Base-by-base conservation (phyloP, 2,888 invertebrate species). In the Amiota minor region DNA sequence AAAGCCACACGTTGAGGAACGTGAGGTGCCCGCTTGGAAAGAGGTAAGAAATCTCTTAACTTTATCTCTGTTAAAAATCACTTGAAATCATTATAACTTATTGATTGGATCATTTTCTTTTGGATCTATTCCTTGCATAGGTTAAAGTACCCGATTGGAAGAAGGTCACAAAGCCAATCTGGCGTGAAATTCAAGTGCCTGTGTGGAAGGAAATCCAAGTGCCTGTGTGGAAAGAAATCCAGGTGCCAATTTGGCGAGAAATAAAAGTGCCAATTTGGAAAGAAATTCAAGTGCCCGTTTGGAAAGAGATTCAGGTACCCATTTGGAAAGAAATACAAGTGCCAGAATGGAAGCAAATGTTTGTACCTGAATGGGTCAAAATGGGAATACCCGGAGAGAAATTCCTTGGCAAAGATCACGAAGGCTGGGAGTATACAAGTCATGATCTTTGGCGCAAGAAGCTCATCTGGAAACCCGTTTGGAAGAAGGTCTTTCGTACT, bases 391-490 rank as follows among this genome's bases (percentile, higher is more conserved):
- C 95, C 0, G 96, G 96, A 9, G 94, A 95, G 81, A 95, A 96
- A 87, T 94, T 92, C 84, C 91, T 95, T 75, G 96, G 96, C 23
- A 95, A 94, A 84, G 96, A 95, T 90, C 93, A 94, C 75, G 93
- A 95, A 72, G 96, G 95, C 12, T 95, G 94, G 93, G 94, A 96
- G 87, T 95, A 95, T 86, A 95, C 95, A 50, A 95, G 95, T 61
- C 96, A 96, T 85, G 96, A 95, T 88, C 90, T 96, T 47, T 95
- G 96, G 95, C 95, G 95, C 87, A 96, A 96, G 89, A 95, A 95
- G 87, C 90, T 96, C 14, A 75, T 89, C 82, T 93, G 93, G 93
- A 92, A 92, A 83, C 92, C 92, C 77, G 92, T 89, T 9, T 90
- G 95, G 95, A 93, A 95, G 87, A 94, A 95, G 87, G 92, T 95